Percentiles rank a stretch among this genome's conserved stretches.
Conservation (phyloP, 2,113 vertebrate species). For the Otocyon megalotis region DNA sequence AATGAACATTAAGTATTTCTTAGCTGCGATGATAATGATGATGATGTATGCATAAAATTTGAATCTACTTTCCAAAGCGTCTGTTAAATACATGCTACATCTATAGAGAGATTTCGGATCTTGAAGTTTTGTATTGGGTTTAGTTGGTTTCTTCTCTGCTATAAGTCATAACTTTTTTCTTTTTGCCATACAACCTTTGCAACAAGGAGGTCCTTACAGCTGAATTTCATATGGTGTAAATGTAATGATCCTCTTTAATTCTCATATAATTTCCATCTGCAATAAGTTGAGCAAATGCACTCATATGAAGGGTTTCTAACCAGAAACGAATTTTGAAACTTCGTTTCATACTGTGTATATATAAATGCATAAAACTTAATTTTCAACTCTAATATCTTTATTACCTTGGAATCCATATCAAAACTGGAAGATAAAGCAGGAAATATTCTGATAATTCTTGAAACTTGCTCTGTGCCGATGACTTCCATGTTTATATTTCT, state of each 20-base stretch:
- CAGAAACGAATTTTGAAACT: not conserved
- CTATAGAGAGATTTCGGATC: not conserved
- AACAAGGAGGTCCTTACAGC: not conserved
- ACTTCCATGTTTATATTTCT: not conserved
- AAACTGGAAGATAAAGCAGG: not conserved
- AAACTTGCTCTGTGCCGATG: not conserved
- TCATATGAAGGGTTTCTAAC: not conserved
- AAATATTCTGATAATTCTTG: not conserved
- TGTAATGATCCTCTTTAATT: not conserved
- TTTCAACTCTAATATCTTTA: not conserved
- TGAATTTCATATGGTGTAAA: not conserved
- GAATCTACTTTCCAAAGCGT: not conserved
- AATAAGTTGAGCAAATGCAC: not conserved
- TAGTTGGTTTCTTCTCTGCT: not conserved
- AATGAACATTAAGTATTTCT: not conserved
- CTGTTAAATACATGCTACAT: not conserved
- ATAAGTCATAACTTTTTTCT: not conserved
- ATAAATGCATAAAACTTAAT: not conserved
- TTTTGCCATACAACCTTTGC: not conserved
- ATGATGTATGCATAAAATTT: not conserved
- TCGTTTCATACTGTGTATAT: not conserved
- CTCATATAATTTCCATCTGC: not conserved
- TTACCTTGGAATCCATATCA: not conserved
- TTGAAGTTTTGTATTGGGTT: not conserved
- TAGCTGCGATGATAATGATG: not conserved